Conservation (phyloP, 2,113 vertebrate genomes). For the Brienomyrus brachyistius region DNA sequence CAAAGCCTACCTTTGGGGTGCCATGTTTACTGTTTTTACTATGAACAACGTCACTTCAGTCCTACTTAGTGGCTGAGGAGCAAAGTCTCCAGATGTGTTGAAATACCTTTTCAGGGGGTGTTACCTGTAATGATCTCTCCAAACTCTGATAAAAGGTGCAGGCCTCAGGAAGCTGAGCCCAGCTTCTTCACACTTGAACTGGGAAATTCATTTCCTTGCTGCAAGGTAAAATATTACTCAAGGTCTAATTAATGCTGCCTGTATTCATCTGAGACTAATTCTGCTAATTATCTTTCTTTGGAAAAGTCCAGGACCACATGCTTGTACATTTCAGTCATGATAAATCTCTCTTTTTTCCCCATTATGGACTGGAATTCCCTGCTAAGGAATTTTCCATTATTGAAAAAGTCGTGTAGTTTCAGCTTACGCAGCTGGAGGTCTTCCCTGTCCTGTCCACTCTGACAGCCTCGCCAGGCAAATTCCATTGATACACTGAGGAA, state of each 20-base stretch:
- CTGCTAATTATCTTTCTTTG: background rate
- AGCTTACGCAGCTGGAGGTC: background rate
- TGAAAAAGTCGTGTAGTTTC: background rate
- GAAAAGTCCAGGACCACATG: background rate
- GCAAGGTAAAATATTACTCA: background rate
- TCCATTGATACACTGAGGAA: background rate
- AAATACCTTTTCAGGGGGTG: background rate
- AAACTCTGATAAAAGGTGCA: background rate
- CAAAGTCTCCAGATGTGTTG: background rate
- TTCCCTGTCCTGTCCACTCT: background rate
- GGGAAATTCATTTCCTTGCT: background rate
- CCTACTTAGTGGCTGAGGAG: background rate
- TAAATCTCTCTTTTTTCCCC: background rate
- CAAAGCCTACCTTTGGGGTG: conserved; percentile 7
- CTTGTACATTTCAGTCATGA: background rate
- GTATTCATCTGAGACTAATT: background rate
- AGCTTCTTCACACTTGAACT: background rate
- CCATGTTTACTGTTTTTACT: background rate
- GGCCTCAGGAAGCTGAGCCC: background rate
- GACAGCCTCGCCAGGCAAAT: background rate
- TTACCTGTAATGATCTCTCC: background rate
- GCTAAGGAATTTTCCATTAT: background rate
- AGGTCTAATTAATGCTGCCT: background rate
- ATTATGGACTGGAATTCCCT: background rate
- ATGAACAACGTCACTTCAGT: background rate